phyloP scores from a whole-genome alignment of 2,888 invertebrate genomes.

The Diaprepes abbreviatus region DNA sequence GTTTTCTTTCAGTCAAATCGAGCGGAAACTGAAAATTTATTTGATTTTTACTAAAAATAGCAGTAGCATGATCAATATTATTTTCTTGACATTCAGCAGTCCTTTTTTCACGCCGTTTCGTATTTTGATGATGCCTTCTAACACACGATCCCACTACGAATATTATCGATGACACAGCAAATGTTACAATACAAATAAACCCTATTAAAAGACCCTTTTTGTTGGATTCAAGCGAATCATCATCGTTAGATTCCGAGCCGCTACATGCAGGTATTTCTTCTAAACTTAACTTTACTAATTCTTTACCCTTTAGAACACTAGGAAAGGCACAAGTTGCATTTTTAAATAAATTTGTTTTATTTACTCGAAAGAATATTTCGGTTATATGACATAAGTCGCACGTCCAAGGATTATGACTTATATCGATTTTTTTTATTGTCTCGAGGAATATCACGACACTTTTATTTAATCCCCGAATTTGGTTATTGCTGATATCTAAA shows the following conservation, averaged over 20 bases:
- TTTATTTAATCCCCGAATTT: conserved; percentile 75
- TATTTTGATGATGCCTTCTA: conserved; percentile 71
- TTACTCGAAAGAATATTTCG: conserved; percentile 72
- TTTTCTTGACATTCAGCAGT: conserved; percentile 52
- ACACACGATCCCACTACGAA: conserved; percentile 76
- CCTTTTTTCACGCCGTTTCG: conserved; percentile 59
- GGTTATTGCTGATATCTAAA: conserved; percentile 82
- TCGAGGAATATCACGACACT: conserved; percentile 73
- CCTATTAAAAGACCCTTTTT: conserved; percentile 70
- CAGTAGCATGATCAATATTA: conserved; percentile 64
- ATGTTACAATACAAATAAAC: conserved; percentile 68
- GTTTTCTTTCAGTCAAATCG: conserved; percentile 65
- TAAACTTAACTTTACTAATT: conserved; percentile 63
- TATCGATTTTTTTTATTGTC: conserved; percentile 70
- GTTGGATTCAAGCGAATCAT: conserved; percentile 64
- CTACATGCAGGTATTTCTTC: conserved; percentile 68
- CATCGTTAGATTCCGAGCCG: conserved; percentile 68
- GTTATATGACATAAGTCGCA: conserved; percentile 77
- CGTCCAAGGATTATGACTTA: conserved; percentile 77
- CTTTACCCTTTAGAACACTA: conserved; percentile 69
- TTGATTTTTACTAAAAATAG: conserved; percentile 68
- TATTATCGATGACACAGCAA: conserved; percentile 67
- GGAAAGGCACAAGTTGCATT: conserved; percentile 75
- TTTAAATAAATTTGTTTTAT: conserved; percentile 71
- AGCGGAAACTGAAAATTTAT: conserved; percentile 74